phyloP scores from a whole-genome alignment of 2,797 vertebrate species.

The Sebastes steindachneri region DNA sequence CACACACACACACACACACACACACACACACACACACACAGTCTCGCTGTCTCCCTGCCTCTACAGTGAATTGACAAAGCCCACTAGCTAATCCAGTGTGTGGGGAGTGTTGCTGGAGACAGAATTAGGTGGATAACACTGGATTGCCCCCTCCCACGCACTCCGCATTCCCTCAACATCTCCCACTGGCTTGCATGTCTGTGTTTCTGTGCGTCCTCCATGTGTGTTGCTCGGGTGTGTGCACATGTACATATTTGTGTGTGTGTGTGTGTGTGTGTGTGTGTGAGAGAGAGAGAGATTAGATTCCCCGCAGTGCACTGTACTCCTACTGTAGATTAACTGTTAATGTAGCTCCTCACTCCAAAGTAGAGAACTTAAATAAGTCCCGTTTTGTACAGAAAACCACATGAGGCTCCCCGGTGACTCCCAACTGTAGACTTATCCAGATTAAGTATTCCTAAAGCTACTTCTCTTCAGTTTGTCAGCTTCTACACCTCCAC shows the following conservation, averaged over 20 bases:
- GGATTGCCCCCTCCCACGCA: conserved; percentile 31
- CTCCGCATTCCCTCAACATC: conserved; percentile 8
- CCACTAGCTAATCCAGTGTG: conserved; percentile 68
- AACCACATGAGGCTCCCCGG: conserved; percentile 30
- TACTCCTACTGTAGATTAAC: conserved; percentile 55
- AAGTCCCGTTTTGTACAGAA: conserved; percentile 32
- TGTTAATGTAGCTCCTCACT: conserved; percentile 53
- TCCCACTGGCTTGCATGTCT: conserved; percentile 15
- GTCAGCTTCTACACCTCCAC: conserved; percentile 16
- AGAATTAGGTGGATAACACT: conserved; percentile 69
- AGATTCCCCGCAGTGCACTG: conserved; percentile 38
- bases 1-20: neutral
- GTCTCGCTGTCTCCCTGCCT: conserved; percentile 4
- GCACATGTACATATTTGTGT: neutral
- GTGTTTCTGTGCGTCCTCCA: conserved; percentile 2
- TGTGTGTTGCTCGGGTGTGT: neutral
- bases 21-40: neutral
- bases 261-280: neutral
- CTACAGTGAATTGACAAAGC: conserved; percentile 62
- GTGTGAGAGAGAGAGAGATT: conserved; percentile 25
- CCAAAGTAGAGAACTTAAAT: conserved; percentile 31
- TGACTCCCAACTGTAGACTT: conserved; percentile 22
- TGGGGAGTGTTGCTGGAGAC: conserved; percentile 62
- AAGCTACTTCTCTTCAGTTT: conserved; percentile 19
- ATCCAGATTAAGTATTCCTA: conserved; percentile 53